Conservation (phyloP, 2,113 vertebrate genomes). For the Bujurquina vittata region DNA sequence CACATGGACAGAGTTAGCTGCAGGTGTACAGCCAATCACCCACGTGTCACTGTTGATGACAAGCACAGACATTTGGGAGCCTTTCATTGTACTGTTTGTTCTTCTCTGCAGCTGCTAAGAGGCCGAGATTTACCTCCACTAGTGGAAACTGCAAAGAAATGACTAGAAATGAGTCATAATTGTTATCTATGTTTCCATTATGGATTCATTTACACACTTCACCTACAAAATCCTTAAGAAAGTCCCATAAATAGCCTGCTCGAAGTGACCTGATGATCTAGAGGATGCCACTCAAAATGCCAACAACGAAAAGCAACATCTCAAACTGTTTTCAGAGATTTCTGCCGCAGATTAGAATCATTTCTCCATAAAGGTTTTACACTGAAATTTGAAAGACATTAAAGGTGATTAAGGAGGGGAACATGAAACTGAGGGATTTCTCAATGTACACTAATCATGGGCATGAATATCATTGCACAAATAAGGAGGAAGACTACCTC, state of each 20-base stretch:
- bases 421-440: too few species aligned
- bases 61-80: slow-evolving; percentile 39
- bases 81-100: slow-evolving; percentile 49
- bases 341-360: too few species aligned
- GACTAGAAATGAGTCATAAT: not conserved
- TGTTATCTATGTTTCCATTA: not conserved
- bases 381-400: too few species aligned
- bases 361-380: too few species aligned
- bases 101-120: slow-evolving; percentile 45
- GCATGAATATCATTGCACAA: too few species aligned
- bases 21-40: slow-evolving; percentile 47
- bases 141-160: not conserved
- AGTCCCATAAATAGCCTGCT: not conserved
- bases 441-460: too few species aligned
- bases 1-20: not conserved
- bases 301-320: too few species aligned
- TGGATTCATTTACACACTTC: not conserved
- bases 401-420: too few species aligned
- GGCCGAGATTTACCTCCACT: not conserved
- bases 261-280: not conserved
- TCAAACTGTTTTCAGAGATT: too few species aligned
- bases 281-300: too few species aligned
- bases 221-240: not conserved
- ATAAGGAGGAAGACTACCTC: too few species aligned
- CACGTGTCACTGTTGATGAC: slow-evolving; percentile 44